A percentile compares a stretch with the other conserved stretches of the same genome.
Conservation (phyloP, 2,888 invertebrate species). For the Lasioglossum calceatum region DNA sequence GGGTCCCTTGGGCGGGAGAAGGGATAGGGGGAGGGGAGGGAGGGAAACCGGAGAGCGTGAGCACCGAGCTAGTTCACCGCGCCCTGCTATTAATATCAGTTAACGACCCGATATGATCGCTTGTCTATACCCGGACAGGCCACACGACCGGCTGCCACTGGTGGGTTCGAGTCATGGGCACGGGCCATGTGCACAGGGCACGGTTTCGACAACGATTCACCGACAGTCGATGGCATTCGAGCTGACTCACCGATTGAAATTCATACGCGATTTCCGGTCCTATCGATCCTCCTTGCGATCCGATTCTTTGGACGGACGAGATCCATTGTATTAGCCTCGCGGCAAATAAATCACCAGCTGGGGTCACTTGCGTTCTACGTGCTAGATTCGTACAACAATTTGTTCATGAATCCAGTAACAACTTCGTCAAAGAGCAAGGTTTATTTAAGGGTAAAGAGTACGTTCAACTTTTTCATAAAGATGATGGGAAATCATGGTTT, state of each 20-base stretch:
- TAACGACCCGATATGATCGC: conserved; percentile 84
- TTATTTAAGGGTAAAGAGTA: too few species aligned
- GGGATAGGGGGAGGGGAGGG: neutral
- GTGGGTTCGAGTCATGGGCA: conserved; percentile 37
- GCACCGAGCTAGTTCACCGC: conserved; percentile 74
- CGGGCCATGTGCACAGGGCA: conserved; percentile 24
- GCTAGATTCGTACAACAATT: too few species aligned
- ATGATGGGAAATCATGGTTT: too few species aligned
- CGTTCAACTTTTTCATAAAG: too few species aligned
- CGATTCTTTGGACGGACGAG: neutral
- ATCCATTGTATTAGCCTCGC: neutral
- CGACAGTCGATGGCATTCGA: conserved; percentile 67
- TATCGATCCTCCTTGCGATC: conserved; percentile 17
- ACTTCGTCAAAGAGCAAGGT: too few species aligned
- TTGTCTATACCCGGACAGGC: conserved; percentile 71
- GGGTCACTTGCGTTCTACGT: too few species aligned
- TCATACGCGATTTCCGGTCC: conserved; percentile 16
- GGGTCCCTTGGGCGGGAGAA: conserved; percentile 61
- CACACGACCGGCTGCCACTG: conserved; percentile 47
- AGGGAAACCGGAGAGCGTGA: conserved; percentile 31
- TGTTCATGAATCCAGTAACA: too few species aligned
- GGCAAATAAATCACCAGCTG: neutral
- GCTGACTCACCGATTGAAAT: conserved; percentile 70
- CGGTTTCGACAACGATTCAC: conserved; percentile 65
- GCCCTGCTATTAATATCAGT: conserved; percentile 84